Evolutionary conservation across 2,113 vertebrate species (phyloP), one percentile per base, ranked within the genome.

Genomic region (Sinocyclocheilus rhinocerous): DNA sequence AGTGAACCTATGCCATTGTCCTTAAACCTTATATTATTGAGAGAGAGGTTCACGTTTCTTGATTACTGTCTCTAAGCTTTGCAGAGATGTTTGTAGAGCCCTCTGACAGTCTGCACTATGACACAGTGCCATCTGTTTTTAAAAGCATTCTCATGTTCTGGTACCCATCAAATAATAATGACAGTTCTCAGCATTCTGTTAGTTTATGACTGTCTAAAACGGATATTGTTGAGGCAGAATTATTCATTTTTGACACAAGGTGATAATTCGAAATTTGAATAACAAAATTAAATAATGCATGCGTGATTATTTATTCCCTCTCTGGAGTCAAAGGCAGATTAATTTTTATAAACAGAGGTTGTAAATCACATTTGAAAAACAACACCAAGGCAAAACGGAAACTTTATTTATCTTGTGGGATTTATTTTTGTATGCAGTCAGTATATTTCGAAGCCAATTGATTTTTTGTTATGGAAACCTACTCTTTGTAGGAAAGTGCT

Each of bases 381-480:
- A 57, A 83, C 52, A 72, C 85, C 76, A 76, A 57, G 48, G 65
- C 63, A 70, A 84, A 85, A 85, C 16, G 63, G 55, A 80, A 88
- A 83, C 81, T 87, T 88, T 86, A 81, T 88, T 89, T 75, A 45
- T 76, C 36, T 83, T 87, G 63, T 70, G 79, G 83, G 76, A 78
- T 67, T 77, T 57, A n/a, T 90, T 89, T 92, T 92, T 92, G 78
- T 93, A 89, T 90, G 90, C 90, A 87, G 88, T 88, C 85, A 84
- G 87, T 91, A 87, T 92, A 86, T 89, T 92, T 92, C 88, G 76
- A 86, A 90, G 88, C 88, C 90, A 90, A 91, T 90, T 92, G 91
- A 87, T 91, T 86, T 92, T 92, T 88, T 29, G 50, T 55, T 52
- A 55, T 83, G 16, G 57, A 33, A 78, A 36, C 70, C 16, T 83